Percentiles rank a stretch among this genome's conserved stretches.
Conservation (phyloP, 2,888 invertebrate species). For the Agonopterix heracliana region DNA sequence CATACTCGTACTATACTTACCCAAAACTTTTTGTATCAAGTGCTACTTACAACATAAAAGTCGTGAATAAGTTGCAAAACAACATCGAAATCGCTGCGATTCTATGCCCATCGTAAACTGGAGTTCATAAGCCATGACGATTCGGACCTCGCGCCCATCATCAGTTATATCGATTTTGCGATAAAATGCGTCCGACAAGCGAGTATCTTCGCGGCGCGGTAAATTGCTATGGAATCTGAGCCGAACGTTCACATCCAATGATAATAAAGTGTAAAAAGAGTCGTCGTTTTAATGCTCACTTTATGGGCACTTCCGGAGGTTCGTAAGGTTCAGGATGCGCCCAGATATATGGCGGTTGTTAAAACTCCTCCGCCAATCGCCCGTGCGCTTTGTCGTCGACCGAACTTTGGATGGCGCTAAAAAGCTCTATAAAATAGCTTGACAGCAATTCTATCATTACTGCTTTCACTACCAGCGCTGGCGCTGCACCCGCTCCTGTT, state of each 20-base stretch:
- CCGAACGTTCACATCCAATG: constrained; percentile 71
- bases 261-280: constrained; percentile 76
- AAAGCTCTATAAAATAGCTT: constrained; percentile 18
- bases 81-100: constrained; percentile 35
- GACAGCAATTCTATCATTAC: neutral
- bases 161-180: constrained; percentile 67
- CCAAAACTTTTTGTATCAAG: constrained; percentile 4
- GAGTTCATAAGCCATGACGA: constrained; percentile 61
- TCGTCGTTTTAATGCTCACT: constrained; percentile 72
- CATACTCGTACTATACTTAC: neutral
- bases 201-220: constrained; percentile 50
- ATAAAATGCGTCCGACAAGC: constrained; percentile 60
- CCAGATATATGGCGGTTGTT: constrained; percentile 56
- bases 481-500: too few relatives aligned
- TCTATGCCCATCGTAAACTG: constrained; percentile 51
- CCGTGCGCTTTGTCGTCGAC: constrained; percentile 36
- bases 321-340: constrained; percentile 60
- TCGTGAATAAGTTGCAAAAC: constrained; percentile 18
- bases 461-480: neutral
- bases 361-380: constrained; percentile 52
- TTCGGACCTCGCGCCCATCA: constrained; percentile 51
- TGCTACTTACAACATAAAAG: constrained; percentile 16
- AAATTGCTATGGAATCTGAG: constrained; percentile 71
- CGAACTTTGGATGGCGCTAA: constrained; percentile 25
- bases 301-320: constrained; percentile 68